Evolutionary conservation across 35 echinoderm and acorn worm species (phyloP).

Genomic region (Patiria miniata): DNA sequence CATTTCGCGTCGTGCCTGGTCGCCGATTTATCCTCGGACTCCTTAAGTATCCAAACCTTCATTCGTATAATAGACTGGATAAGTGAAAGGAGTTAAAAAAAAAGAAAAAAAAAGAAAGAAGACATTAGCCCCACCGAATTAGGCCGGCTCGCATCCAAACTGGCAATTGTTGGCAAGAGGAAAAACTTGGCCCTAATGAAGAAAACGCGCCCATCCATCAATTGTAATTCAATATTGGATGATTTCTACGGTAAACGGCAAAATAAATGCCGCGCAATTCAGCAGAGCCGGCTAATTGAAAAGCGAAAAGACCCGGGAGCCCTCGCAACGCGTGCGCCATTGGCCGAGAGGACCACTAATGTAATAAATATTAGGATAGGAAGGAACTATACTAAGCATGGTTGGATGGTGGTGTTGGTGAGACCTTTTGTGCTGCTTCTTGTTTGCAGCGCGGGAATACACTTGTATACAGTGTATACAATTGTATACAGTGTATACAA

Average conservation of each 20-base stretch:
- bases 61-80: too few relatives aligned
- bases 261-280: slow-evolving; percentile 48
- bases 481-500: too few relatives aligned
- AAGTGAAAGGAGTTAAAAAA: too few relatives aligned
- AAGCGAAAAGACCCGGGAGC: slow-evolving; percentile 1
- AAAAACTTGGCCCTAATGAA: slow-evolving; percentile 28
- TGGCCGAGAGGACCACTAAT: not conserved
- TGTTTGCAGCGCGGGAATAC: not conserved
- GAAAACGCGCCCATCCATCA: slow-evolving; percentile 40
- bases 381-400: not conserved
- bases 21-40: too few relatives aligned
- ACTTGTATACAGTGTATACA: too few relatives aligned
- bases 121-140: not conserved
- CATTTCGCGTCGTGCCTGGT: too few relatives aligned
- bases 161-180: not conserved
- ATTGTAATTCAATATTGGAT: slow-evolving; percentile 44
- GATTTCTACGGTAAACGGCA: slow-evolving; percentile 39
- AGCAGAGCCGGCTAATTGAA: slow-evolving; percentile 41
- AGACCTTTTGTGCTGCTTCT: not conserved
- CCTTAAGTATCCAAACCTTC: too few relatives aligned
- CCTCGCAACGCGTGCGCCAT: not conserved
- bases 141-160: not conserved
- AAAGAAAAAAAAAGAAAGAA: too few relatives aligned
- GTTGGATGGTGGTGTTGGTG: not conserved
- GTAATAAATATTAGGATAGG: slow-evolving; percentile 5